Evolutionary conservation across 2,113 vertebrate genomes (phyloP), one percentile per base, ranked within the genome.

Genomic region (Lanius ludovicianus): DNA sequence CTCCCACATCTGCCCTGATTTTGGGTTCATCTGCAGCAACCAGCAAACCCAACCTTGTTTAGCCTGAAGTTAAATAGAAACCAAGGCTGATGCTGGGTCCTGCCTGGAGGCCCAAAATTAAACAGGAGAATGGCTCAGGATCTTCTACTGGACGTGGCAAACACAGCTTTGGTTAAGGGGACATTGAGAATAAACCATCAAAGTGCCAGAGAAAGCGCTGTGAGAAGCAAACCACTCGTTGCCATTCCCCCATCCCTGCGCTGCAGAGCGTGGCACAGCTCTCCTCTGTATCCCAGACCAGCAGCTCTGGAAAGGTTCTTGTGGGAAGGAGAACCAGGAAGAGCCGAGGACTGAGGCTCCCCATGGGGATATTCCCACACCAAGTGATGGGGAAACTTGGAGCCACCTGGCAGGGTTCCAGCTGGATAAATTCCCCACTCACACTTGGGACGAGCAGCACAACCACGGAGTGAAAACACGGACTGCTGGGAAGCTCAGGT

Each of bases 361-460:
- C 68, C 47, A 3, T 0, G 13, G 9, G 17, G 23, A 24, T 0
- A 15, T 35, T 73, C 70, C 64, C 79, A 11, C 8, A 11, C 28
- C 11, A 16, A 4, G 30, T 0, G 14, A 5, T 2, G 24, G 28
- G 44, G 50, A 8, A 14, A 1, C 50, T 69, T 15, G 6, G 3
- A 50, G 18, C 5, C 7, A 0, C 35, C 50, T 28, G n/a, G 25
- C 12, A 23, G 23, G 46, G n/a, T 1, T 67, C 8, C 13, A 31
- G 69, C 35, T 15, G 35, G 85, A 28, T 21, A 7, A 74, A 68
- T 7, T 13, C 41, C 76, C 71, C 39, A 0, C 7, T 35, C 42
- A 9, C 69, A 64, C 21, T 8, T 7, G 17, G 49, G 37, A 56
- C 6, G 16, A 78, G 35, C 31, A 55, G 62, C 71, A 64, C 55